A percentile compares a stretch with the other conserved stretches of the same genome.
Conservation (phyloP, 2,113 vertebrate genomes). For the Mandrillus leucophaeus region DNA sequence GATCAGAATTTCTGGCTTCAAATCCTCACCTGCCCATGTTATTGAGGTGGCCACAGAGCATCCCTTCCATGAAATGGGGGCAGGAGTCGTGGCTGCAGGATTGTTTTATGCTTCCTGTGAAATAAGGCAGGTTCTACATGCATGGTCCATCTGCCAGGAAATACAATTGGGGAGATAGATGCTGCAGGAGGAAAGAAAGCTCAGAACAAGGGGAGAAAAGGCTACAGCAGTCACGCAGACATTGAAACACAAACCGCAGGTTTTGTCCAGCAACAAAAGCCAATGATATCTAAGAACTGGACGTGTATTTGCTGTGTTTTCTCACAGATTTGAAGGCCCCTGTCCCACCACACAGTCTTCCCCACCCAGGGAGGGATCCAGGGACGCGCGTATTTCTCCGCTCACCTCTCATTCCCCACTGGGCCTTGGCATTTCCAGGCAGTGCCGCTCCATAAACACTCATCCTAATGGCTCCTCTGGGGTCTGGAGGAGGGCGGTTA, state of each 20-base stretch:
- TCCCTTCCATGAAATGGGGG: background rate
- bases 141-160: background rate
- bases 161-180: background rate
- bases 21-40: background rate
- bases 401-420: background rate
- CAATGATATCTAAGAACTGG: background rate
- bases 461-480: background rate
- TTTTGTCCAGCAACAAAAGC: background rate
- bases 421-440: background rate
- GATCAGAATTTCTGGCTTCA: background rate
- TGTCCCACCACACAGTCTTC: background rate
- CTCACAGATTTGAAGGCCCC: background rate
- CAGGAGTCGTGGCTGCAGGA: background rate
- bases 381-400: rapidly evolving
- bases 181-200: background rate
- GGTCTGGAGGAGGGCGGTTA: background rate
- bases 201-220: background rate
- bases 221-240: rapidly evolving
- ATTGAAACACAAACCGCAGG: background rate
- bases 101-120: background rate
- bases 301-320: background rate
- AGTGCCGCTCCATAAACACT: background rate
- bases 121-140: background rate
- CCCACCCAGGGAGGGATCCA: too few relatives aligned
- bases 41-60: too few relatives aligned